Evolutionary conservation across 1,140 invertebrate genomes (phyloP), one percentile per base, ranked within the genome.

Genomic region (Zaprionus davidi): DNA sequence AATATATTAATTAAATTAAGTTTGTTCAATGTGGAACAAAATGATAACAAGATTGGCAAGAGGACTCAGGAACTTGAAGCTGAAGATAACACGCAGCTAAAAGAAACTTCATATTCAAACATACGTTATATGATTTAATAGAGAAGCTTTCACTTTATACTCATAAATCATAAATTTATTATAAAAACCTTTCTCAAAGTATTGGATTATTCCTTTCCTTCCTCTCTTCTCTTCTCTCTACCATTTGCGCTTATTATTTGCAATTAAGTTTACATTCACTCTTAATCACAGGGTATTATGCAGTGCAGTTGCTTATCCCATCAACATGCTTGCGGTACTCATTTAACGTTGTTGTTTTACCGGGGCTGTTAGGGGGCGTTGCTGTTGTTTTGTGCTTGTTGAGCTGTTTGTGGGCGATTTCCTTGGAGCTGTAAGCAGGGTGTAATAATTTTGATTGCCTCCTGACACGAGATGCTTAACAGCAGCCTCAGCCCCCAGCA

Each of bases 391-490:
- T 44, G 41, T 15, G 12, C 56, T 24, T 66, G 44, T 49, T 71
- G 53, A 51, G 62, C 34, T 22, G 55, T 67, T 57, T 31, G 38
- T 20, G 51, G 12, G 46, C 34, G n/a, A 53, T 64, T 62, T 53
- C 55, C 58, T 65, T 63, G 7, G 38, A 34, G 55, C 46, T 51
- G 26, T 58, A 24, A 63, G 60, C 68, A 55, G 75, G 67, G 81
- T 88, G 85, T 79, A 85, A 88, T 88, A 77, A 81, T 88, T 88
- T 85, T 88, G 81, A 88, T 88, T 90, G 82, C 85, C 81, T 90
- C 76, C 72, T 87, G 85, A 79, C 85, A 90, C 85, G 85, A 90
- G 79, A 88, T 83, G 83, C 83, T 78, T 74, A 75, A 66, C 76
- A 67, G 71, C 31, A 63, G 36, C 17, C 59, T 34, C 31, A 34